Evolutionary conservation across 1,140 invertebrate genomes (phyloP).

Genomic region (Neocloeon triangulifer): DNA sequence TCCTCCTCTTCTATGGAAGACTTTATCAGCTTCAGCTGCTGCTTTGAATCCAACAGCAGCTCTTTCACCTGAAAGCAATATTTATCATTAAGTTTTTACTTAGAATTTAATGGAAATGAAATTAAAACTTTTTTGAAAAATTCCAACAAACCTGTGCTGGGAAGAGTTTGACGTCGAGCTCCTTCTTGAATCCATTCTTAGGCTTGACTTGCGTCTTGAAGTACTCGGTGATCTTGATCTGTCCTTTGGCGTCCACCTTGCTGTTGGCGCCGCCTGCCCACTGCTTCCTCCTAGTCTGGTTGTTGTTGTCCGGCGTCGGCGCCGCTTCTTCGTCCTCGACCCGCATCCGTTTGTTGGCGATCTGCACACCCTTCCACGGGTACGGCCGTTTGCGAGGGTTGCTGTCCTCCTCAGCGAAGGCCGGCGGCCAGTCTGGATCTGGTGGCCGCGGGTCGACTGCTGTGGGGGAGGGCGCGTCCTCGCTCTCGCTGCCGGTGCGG

Average conservation of each 20-base stretch:
- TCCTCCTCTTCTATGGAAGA: too few relatives aligned
- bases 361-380: background rate
- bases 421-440: slow-evolving; percentile 18
- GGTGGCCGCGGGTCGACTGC: slow-evolving; percentile 15
- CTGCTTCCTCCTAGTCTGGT: background rate
- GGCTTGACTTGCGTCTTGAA: slow-evolving; percentile 59
- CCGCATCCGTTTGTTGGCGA: background rate
- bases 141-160: background rate
- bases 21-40: too few relatives aligned
- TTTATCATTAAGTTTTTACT: too few relatives aligned
- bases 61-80: too few relatives aligned
- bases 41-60: too few relatives aligned
- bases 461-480: slow-evolving; percentile 20
- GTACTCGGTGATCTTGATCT: slow-evolving; percentile 55
- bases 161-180: too few relatives aligned
- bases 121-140: too few relatives aligned
- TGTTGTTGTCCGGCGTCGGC: background rate
- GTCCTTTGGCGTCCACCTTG: slow-evolving; percentile 12
- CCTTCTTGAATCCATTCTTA: slow-evolving; percentile 10
- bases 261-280: slow-evolving; percentile 6
- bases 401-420: background rate
- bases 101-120: too few relatives aligned
- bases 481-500: slow-evolving; percentile 12
- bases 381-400: background rate
- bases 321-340: background rate